Base-by-base conservation (phyloP, 1,140 invertebrate species). In the Drosophila dunni region DNA sequence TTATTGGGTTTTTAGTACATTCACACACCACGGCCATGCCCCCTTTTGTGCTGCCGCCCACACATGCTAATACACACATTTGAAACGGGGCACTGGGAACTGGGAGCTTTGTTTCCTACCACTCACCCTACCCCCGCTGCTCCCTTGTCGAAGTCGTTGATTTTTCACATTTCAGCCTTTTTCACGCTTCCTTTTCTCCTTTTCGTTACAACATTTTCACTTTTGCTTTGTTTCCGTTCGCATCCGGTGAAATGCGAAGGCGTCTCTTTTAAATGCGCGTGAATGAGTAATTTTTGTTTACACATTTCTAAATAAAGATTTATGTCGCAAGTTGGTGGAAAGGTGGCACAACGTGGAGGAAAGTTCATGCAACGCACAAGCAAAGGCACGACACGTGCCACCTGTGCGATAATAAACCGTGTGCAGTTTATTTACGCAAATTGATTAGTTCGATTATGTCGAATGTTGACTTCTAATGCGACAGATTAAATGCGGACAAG, bases 261-360 rank as follows among this genome's bases (percentile, higher is more conserved):
- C 50, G 50, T 50, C 33, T 36, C 34, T 61, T 67, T 64, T 56
- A 76, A 77, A 75, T 86, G 65, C 75, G 75, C 75, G 81, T 72
- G 85, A 89, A 79, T 89, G 84, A 89, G 85, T 89, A 89, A 89
- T 90, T 89, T 89, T 79, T 90, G 84, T 90, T 89, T 89, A 89
- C 84, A 89, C 84, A 78, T 89, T 89, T 89, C 84, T 79, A 89
- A 89, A 89, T 89, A 89, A 89, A 89, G 84, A 90, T 89, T 89
- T 90, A 89, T 89, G 83, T 88, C 80, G 79, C 80, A 50, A 13
- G 64, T 8, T 50, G 38, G 33, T 20, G 17, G 45, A 11, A 29
- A n/a, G 48, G 17, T 44, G 29, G 53, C 3, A 6, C 3, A 29
- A 29, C 5, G 24, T 4, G 0, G 24, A 29, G 24, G 24, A 29